These are phyloP conservation scores for Brachyrhaphis roseni DNA, from an alignment of 2,797 vertebrate genomes.

Conservation along the genomic window DNA sequence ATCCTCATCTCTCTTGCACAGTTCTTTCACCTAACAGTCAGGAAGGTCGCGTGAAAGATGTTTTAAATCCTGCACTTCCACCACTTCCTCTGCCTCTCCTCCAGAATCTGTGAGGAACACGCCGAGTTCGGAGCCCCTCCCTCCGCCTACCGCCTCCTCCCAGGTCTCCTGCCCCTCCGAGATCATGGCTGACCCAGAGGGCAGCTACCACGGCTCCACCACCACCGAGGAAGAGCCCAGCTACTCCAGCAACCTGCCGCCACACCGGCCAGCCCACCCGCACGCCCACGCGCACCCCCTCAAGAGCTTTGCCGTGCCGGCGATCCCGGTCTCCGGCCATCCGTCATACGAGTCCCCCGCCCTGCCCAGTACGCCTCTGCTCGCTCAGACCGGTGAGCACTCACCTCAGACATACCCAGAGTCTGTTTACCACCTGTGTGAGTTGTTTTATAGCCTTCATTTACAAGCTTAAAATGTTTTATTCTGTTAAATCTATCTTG, in stretches of 20 bases:
- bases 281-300: slow-evolving; percentile 88
- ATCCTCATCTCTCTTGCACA: background rate
- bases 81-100: background rate
- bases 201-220: slow-evolving; percentile 87
- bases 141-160: slow-evolving; percentile 77
- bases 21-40: background rate
- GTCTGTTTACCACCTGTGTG: background rate
- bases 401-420: background rate
- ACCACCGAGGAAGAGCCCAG: slow-evolving; percentile 88
- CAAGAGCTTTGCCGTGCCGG: slow-evolving; percentile 96
- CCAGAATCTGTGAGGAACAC: slow-evolving; percentile 94
- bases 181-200: slow-evolving; percentile 84
- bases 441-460: background rate
- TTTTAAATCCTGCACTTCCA: background rate
- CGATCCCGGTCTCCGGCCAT: slow-evolving; percentile 78
- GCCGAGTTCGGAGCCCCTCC: slow-evolving; percentile 91
- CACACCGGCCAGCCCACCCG: slow-evolving; percentile 84
- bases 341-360: slow-evolving; percentile 87
- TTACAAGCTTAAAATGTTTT: background rate
- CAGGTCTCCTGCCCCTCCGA: slow-evolving; percentile 87
- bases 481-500: background rate
- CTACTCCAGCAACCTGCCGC: slow-evolving; percentile 82
- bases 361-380: slow-evolving; percentile 91
- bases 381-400: slow-evolving; percentile 89
- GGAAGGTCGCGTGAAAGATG: background rate